These are phyloP conservation scores for Octopus bimaculoides DNA, from an alignment of 1,140 invertebrate genomes.

Conservation along the genomic window DNA sequence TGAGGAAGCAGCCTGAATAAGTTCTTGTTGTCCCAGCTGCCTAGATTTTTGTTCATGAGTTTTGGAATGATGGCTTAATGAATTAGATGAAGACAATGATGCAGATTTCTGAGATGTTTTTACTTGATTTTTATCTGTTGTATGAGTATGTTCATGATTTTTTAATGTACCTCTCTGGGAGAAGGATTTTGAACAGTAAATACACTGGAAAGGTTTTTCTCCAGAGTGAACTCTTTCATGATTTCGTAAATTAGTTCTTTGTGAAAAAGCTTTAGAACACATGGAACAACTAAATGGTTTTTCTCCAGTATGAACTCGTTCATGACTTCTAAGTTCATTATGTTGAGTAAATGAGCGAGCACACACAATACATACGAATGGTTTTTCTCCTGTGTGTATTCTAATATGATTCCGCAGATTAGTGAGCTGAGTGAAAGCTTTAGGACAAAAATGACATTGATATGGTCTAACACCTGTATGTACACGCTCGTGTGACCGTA, in stretches of 20 bases:
- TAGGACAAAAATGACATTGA: background rate
- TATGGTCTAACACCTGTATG: conserved; percentile 52
- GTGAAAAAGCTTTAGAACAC: conserved; percentile 96
- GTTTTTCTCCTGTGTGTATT: conserved; percentile 23
- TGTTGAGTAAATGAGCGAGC: conserved; percentile 18
- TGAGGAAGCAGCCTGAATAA: background rate
- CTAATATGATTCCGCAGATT: conserved; percentile 7
- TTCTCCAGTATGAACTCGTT: conserved; percentile 17
- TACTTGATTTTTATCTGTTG: conserved; percentile 17
- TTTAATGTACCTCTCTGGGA: conserved; percentile 28
- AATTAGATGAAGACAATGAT: no score
- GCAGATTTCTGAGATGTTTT: background rate
- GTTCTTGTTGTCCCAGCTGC: background rate
- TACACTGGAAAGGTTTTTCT: conserved; percentile 79
- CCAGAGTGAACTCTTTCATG: conserved; percentile 26
- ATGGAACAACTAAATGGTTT: conserved; percentile 74
- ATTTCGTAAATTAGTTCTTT: conserved; percentile 57
- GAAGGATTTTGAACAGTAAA: conserved; percentile 71
- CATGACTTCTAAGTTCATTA: conserved; percentile 14
- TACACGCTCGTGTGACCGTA: conserved; percentile 13
- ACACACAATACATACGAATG: conserved; percentile 17
- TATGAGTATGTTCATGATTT: conserved; percentile 36
- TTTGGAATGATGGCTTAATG: background rate
- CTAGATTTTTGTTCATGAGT: background rate
- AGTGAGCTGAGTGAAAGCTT: background rate